Conservation (phyloP, 2,888 invertebrate species). For the Cheilosia grossa region DNA sequence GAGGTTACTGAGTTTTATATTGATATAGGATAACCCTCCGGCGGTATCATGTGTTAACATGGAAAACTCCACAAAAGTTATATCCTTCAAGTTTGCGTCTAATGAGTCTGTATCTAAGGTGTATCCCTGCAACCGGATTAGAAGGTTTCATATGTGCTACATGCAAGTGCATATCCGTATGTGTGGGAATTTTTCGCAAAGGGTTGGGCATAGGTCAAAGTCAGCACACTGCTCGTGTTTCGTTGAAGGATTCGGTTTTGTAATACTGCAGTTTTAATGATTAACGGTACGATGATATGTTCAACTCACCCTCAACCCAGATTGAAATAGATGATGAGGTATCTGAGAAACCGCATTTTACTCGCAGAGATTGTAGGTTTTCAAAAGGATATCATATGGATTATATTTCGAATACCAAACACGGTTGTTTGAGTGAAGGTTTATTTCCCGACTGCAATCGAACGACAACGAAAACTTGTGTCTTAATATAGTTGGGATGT, state of each 20-base stretch:
- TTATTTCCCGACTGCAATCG: too few species aligned
- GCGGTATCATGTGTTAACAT: conserved; percentile 20
- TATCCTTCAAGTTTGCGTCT: conserved; percentile 57
- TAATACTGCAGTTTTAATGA: conserved; percentile 48
- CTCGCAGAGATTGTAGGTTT: too few species aligned
- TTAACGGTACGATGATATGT: conserved; percentile 34
- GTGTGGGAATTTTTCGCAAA: conserved; percentile 19
- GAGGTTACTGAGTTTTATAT: background rate
- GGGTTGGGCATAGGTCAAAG: conserved; percentile 42
- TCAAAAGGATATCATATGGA: too few species aligned
- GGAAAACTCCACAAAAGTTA: conserved; percentile 32
- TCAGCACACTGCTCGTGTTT: conserved; percentile 42
- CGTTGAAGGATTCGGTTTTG: conserved; percentile 26
- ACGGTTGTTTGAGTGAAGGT: too few species aligned
- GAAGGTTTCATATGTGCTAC: conserved; percentile 4
- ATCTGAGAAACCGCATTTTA: too few species aligned
- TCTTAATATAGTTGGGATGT: too few species aligned
- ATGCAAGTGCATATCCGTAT: background rate
- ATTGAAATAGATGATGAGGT: background rate
- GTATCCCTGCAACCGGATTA: background rate
- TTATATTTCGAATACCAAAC: too few species aligned
- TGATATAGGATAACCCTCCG: conserved; percentile 34
- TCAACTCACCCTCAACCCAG: background rate
- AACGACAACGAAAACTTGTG: too few species aligned
- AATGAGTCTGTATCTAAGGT: conserved; percentile 39